Base-by-base conservation (phyloP, 1,140 invertebrate species). In the Brachionus paranguensis region DNA sequence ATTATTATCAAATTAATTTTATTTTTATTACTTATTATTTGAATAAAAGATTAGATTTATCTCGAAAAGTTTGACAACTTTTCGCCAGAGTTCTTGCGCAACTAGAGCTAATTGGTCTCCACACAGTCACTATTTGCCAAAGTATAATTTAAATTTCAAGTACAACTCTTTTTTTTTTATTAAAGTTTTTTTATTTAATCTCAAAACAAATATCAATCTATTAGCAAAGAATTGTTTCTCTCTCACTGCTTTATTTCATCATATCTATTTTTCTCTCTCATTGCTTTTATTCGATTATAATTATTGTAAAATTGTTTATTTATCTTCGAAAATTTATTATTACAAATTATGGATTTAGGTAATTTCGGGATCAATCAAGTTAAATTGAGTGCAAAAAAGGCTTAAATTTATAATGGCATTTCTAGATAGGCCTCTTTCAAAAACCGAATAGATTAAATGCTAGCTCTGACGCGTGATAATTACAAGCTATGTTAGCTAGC, bases 161-260 rank as follows among this genome's bases (percentile, higher is more conserved):
- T 76, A 47, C 72, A 37, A 76, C 47, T 76, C 47, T 50, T 24
- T 24, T 24, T 24, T n/a, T 24, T 24, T 24, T 24, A 24, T 24
- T 24, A 24, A 50, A 60, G 20, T 17, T 76, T 76, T 47, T 47
- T n/a, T 43, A 50, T 76, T 37, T 76, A 76, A 76, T 76, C 72
- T 76, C 29, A 76, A 76, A 33, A 76, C 47, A 76, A 76, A 76
- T 76, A 76, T 76, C 72, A 76, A 76, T 76, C 45, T 76, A 76
- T 76, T 47, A 76, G 72, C 43, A 47, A 76, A 76, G 20, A 47
- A 47, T 76, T 74, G 33, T 74, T 74, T 43, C 41, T 41, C 41
- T 74, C 37, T 74, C 65, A 68, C 12, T 33, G 20, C 70, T 74
- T 74, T 43, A 50, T 50, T 47, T 76, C 47, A 47, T 76, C 47